These are phyloP conservation scores for Drosophila equinoxialis DNA, from an alignment of 1,140 invertebrate genomes.

Conservation along the genomic window DNA sequence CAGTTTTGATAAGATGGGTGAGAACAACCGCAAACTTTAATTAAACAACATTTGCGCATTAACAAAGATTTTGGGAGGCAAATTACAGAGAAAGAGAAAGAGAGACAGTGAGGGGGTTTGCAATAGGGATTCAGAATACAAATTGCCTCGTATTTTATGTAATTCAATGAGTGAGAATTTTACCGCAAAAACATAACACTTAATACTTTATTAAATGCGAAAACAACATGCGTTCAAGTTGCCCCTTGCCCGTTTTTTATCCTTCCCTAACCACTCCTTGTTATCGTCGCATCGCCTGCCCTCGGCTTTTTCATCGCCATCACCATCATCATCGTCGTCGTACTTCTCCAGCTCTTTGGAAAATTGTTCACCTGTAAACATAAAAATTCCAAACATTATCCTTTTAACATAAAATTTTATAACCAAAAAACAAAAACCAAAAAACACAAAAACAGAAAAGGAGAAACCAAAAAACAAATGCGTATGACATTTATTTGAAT, in stretches of 20 bases:
- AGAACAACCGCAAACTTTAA: slow-evolving; percentile 46
- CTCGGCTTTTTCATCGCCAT: not conserved
- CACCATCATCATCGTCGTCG: slow-evolving; percentile 10
- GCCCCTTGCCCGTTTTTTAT: not conserved
- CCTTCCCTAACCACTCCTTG: not conserved
- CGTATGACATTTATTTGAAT: slow-evolving; percentile 82
- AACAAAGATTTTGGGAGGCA: slow-evolving; percentile 16
- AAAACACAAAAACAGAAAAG: slow-evolving; percentile 47
- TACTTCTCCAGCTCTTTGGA: slow-evolving; percentile 48
- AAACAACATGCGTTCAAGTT: slow-evolving; percentile 62
- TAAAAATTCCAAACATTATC: slow-evolving; percentile 81
- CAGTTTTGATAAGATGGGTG: slow-evolving; percentile 65
- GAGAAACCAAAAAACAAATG: slow-evolving; percentile 73
- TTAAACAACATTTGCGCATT: slow-evolving; percentile 65
- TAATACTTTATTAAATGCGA: slow-evolving; percentile 80
- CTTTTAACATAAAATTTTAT: slow-evolving; percentile 82
- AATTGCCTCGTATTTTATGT: slow-evolving; percentile 69
- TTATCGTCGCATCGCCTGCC: not conserved
- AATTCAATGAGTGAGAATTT: slow-evolving; percentile 71
- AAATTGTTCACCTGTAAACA: slow-evolving; percentile 80
- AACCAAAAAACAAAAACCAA: slow-evolving; percentile 48
- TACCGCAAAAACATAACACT: slow-evolving; percentile 77
- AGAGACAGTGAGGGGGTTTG: not conserved
- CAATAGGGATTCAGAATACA: slow-evolving; percentile 31
- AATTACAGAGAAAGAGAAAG: not conserved